Base-by-base conservation (phyloP, 2,888 invertebrate species). In the Sphaerophoria rueppellii region DNA sequence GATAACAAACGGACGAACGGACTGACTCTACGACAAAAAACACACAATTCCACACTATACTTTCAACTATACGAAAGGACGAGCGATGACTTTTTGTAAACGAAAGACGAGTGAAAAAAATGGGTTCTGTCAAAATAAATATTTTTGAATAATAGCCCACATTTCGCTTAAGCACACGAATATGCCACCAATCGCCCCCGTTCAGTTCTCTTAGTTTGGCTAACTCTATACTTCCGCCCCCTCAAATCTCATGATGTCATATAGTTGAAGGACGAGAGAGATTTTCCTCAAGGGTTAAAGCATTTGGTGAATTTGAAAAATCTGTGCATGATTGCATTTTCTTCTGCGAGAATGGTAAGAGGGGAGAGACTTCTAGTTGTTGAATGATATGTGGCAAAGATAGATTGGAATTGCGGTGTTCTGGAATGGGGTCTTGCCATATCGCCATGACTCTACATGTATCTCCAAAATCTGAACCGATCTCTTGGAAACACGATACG, bases 101-200 rank as follows among this genome's bases (percentile, higher is more conserved):
- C 79, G 86, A 88, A 88, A 89, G 88, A 88, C 89, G 88, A 88
- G 87, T 87, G 80, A 88, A 89, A 90, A 24, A 90, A 90, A 90
- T 90, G 90, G 90, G 90, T 89, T 90, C 89, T 90, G 89, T 90
- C 89, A 90, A 90, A 90, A 90, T 90, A 90, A 89, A 90, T 90
- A 90, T 90, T 89, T 89, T 89, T 90, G 89, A 90, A 90, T 90
- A 90, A 90, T 90, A 89, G 90, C 89, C 89, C 90, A 90, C 90
- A 90, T 90, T 90, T 90, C 88, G 90, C 82, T 85, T 76, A 85
- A 85, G 85, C 85, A 85, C 81, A 85, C 85, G 85, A 85, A 77
- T 81, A 81, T 77, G 76, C 85, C 85, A 81, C 69, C 37, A 54
- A 63, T 73, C 69, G 72, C 40, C 60, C 40, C 35, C 11, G 32